These are phyloP conservation scores for Eulemur coronatus DNA, from an alignment of 2,797 vertebrate species.

Conservation along the genomic window DNA sequence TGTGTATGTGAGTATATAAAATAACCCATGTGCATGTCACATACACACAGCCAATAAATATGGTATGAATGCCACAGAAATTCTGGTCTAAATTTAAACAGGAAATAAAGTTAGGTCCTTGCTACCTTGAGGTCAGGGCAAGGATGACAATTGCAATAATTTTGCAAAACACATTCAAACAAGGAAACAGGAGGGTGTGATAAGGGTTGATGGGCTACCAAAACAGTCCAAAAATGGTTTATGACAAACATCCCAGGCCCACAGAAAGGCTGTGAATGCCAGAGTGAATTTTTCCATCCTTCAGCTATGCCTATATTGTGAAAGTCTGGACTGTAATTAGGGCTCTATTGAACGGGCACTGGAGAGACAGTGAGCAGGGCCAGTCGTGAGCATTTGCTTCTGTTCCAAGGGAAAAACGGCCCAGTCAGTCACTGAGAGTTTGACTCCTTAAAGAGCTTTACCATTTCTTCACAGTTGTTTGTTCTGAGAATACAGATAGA, in stretches of 20 bases:
- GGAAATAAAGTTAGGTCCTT: conserved; percentile 64
- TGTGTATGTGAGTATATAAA: neutral
- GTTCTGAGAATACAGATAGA: conserved; percentile 73
- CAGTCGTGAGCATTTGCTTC: conserved; percentile 34
- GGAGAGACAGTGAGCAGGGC: conserved; percentile 36
- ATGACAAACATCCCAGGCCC: conserved; percentile 63
- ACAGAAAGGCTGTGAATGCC: conserved; percentile 48
- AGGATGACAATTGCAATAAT: conserved; percentile 54
- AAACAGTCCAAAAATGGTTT: conserved; percentile 62
- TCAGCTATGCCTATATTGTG: neutral
- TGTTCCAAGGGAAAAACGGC: conserved; percentile 39
- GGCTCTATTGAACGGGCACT: conserved; percentile 23
- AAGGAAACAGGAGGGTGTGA: conserved; percentile 56
- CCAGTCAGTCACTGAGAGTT: conserved; percentile 18
- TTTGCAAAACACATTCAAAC: conserved; percentile 57
- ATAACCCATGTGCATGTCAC: neutral
- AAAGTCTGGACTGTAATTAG: conserved; percentile 61
- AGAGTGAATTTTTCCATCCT: conserved; percentile 36
- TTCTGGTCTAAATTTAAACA: conserved; percentile 68
- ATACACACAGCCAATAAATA: neutral
- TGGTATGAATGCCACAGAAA: conserved; percentile 46
- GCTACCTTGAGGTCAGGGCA: conserved; percentile 36
- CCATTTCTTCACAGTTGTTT: conserved; percentile 58
- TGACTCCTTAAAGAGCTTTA: conserved; percentile 53
- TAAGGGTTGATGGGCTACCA: neutral